Evolutionary conservation across 1,140 invertebrate species (phyloP), one percentile per base, ranked within the genome.

Genomic region (Drusus annulatus): DNA sequence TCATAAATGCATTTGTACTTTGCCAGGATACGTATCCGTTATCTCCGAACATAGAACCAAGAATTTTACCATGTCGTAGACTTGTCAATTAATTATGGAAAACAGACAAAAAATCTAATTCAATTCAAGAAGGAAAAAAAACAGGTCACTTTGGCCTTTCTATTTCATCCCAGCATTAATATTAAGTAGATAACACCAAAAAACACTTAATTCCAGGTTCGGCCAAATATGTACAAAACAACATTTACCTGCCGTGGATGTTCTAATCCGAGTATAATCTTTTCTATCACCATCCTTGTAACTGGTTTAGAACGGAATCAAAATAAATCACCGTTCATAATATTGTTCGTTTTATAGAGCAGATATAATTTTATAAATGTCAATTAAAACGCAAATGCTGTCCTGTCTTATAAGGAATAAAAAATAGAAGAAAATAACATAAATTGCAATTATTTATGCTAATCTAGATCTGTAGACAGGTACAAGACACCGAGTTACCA

Each of bases 301-400:
- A 71, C 68, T 71, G 45, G 68, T 71, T 36, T 71, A 65, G n/a
- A 45, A 65, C 2, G 62, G 23, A 36, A n/a, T 65, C 23, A 16
- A 71, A 16, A 52, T 71, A 52, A 71, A 71, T 51, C 50, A 71
- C 51, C 15, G 17, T 7, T 71, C 17, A 13, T 71, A 71, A 19
- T 23, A 51, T 71, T 71, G 25, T 71, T 71, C 13, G 8, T 25
- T 52, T 52, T 21, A 71, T 71, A 71, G 28, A 71, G 45, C 68
- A 71, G 51, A 71, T 28, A 52, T 71, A 71, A 52, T 71, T 23
- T 71, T 54, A 51, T 3, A 45, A 51, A 52, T 71, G 36, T 25
- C 68, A 71, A 71, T 52, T 71, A 51, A 71, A 71, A 71, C 17
- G 23, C 51, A 51, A 71, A 71, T 36, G 62, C 16, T 65, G n/a